Evolutionary conservation across 2,888 invertebrate genomes (phyloP), one percentile per base, ranked within the genome.

Genomic region (Brassicogethes aeneus): DNA sequence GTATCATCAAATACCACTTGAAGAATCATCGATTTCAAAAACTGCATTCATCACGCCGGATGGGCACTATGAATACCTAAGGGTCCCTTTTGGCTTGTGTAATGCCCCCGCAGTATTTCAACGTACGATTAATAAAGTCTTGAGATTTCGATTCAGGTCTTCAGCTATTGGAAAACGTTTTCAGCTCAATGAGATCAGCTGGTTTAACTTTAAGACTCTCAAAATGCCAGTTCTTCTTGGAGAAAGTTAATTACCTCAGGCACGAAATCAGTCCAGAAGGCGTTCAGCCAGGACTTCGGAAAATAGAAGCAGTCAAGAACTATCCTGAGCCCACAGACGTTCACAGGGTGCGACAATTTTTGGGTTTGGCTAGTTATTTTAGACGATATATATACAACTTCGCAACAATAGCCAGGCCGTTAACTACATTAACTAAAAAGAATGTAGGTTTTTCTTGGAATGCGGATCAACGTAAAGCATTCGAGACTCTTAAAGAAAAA

Each of bases 11-110:
- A 56, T 64, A 14, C 52, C 48, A 12, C 43, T 65, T 23, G 41
- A 36, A 3, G 44, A 52, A 36, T 43, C 47, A 3, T 56, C 55
- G 15, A 52, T 54, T 3, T 40, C 43, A 3, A 58, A 58, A 35
- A 65, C 60, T 1, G 63, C 57, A 1, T 58, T 60, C 33, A 47
- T 53, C 3, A 62, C 58, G 2, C 59, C 56, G 0, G 60, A 59
- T 16, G 60, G 60, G 2, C 46, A 61, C 10, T 63, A 48, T 36
- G 57, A 64, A 50, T 60, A 54, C 32, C 34, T 51, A 2, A 36
- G 52, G 2, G 54, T 62, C 54, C 56, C 59, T 3, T 66, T 63
- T 41, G 62, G 61, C 2, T 41, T 62, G 3, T 38, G 50, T 1
- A 61, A 62, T 34, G 59, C 60, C 0, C 57, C 59, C 2, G 36